phyloP scores from a whole-genome alignment of 2,888 invertebrate genomes.

The Rapana venosa region DNA sequence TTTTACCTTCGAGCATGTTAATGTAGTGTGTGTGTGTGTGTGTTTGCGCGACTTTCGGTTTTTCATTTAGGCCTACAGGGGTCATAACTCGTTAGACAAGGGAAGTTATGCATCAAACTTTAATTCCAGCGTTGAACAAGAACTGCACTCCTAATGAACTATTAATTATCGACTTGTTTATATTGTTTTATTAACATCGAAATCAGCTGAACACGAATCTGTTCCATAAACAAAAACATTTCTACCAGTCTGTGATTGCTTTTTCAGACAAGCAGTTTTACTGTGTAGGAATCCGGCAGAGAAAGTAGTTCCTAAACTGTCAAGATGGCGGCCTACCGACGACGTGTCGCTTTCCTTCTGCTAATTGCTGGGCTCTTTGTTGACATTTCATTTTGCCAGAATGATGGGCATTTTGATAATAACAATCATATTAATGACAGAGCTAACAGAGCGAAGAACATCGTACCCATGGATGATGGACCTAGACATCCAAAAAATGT shows the following conservation, averaged over 20 bases:
- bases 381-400: background rate
- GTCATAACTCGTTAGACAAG: too few species aligned
- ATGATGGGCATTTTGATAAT: background rate
- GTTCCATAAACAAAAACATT: too few species aligned
- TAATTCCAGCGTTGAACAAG: too few species aligned
- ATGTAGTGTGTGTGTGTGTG: too few species aligned
- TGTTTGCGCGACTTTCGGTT: too few species aligned
- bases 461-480: background rate
- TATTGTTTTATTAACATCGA: too few species aligned
- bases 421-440: background rate
- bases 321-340: conserved; percentile 55
- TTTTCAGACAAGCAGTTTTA: background rate
- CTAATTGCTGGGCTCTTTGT: conserved; percentile 26
- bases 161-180: too few species aligned
- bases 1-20: too few species aligned
- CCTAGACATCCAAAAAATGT: background rate
- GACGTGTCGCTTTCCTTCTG: conserved; percentile 54
- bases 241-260: background rate
- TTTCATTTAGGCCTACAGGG: too few species aligned
- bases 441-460: conserved; percentile 27
- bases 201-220: too few species aligned
- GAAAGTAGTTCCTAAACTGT: conserved; percentile 30
- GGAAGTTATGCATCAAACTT: too few species aligned
- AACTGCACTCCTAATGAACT: too few species aligned
- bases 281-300: background rate